Evolutionary conservation across 2,797 vertebrate species (phyloP).

Genomic region (Spinus pinus): DNA sequence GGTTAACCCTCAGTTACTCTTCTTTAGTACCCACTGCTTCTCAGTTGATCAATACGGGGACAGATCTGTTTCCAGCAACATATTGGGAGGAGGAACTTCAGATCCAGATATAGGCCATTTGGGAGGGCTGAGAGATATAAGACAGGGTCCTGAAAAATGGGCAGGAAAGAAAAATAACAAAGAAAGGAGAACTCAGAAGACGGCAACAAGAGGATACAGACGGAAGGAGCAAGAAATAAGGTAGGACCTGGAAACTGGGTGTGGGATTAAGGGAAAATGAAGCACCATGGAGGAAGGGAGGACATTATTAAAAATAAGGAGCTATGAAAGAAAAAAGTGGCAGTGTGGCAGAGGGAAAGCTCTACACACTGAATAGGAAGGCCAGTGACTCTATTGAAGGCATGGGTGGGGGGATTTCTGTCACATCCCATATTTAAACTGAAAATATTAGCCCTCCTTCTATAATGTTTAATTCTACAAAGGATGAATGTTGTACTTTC

Average conservation of each 20-base stretch:
- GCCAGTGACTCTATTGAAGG: neutral
- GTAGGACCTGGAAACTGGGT: slow-evolving; percentile 52
- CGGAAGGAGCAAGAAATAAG: slow-evolving; percentile 57
- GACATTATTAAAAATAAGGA: neutral
- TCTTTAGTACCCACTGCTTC: slow-evolving; percentile 40
- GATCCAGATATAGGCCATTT: slow-evolving; percentile 38
- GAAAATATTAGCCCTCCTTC: neutral
- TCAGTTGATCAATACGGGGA: slow-evolving; percentile 38
- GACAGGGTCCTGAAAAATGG: slow-evolving; percentile 60
- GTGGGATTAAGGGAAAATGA: slow-evolving; percentile 45
- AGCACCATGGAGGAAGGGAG: neutral
- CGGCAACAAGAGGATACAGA: slow-evolving; percentile 58
- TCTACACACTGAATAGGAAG: neutral
- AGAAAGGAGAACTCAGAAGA: slow-evolving; percentile 56
- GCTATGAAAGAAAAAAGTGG: neutral
- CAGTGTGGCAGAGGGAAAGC: neutral
- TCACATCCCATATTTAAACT: neutral
- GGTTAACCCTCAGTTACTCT: slow-evolving; percentile 46
- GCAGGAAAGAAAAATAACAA: slow-evolving; percentile 57
- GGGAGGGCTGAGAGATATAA: slow-evolving; percentile 50
- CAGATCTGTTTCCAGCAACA: slow-evolving; percentile 47
- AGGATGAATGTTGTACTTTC: neutral
- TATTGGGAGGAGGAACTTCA: slow-evolving; percentile 41
- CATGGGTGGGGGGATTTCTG: neutral
- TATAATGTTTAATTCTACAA: neutral